phyloP scores from a whole-genome alignment of 2,113 vertebrate genomes.

The Urocitellus parryii region DNA sequence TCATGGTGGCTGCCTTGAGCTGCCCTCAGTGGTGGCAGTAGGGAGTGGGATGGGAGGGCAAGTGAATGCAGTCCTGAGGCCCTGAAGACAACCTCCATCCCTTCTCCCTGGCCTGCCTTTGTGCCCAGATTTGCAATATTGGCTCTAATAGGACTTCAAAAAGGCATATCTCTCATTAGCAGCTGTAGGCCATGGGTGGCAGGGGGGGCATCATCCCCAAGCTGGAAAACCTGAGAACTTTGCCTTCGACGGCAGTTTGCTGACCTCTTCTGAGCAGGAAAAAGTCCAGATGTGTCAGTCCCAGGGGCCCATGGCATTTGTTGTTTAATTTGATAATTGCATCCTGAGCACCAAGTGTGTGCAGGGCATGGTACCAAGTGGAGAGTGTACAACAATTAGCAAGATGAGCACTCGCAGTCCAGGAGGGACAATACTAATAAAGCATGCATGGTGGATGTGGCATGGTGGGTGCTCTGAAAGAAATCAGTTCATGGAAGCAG shows the following conservation, averaged over 20 bases:
- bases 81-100: too few relatives aligned
- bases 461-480: neutral
- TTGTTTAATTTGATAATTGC: too few relatives aligned
- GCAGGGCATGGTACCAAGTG: neutral
- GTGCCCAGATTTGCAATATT: fast-evolving
- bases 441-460: too few relatives aligned
- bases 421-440: neutral
- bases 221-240: too few relatives aligned
- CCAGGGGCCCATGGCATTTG: neutral
- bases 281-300: fast-evolving
- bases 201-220: too few relatives aligned
- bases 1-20: too few relatives aligned
- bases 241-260: neutral
- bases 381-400: too few relatives aligned
- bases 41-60: too few relatives aligned
- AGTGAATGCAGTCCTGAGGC: fast-evolving
- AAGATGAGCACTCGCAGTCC: too few relatives aligned
- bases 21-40: too few relatives aligned
- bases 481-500: neutral
- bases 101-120: neutral
- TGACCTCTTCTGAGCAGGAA: too few relatives aligned
- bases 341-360: neutral
- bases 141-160: neutral
- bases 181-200: too few relatives aligned
- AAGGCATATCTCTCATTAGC: neutral